Evolutionary conservation across 2,888 invertebrate genomes (phyloP).

Genomic region (Idaea aversata): DNA sequence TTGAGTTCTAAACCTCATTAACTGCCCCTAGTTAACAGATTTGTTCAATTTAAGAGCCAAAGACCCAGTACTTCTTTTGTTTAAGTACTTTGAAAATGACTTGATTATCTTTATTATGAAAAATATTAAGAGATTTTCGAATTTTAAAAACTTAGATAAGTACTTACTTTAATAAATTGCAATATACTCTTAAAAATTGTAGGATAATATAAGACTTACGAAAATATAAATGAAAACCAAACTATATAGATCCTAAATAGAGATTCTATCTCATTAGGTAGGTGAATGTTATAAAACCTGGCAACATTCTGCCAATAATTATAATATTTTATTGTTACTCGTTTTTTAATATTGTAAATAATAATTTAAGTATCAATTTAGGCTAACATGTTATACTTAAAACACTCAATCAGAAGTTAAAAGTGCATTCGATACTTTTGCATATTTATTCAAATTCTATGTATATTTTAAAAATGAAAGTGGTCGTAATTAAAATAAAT

Average conservation of each 20-base stretch:
- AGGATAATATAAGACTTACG: too few species aligned
- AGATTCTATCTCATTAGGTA: slow-evolving; percentile 5
- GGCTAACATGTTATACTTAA: slow-evolving; percentile 26
- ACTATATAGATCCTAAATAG: not conserved
- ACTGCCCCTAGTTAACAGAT: too few species aligned
- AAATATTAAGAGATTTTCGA: too few species aligned
- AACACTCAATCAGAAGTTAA: slow-evolving; percentile 28
- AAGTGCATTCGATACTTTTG: slow-evolving; percentile 5
- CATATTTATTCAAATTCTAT: not conserved
- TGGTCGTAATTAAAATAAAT: not conserved
- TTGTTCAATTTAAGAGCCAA: too few species aligned
- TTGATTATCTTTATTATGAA: too few species aligned
- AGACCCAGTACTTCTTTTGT: too few species aligned
- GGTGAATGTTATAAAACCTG: slow-evolving; percentile 13
- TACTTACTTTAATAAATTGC: too few species aligned
- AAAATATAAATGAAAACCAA: slow-evolving; percentile 1
- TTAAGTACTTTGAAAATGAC: too few species aligned
- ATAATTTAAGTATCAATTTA: slow-evolving; percentile 3
- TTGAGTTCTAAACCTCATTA: too few species aligned
- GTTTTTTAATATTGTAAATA: slow-evolving; percentile 55
- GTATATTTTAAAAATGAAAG: not conserved
- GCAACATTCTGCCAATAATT: slow-evolving; percentile 24
- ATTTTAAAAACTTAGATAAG: too few species aligned
- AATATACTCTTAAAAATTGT: too few species aligned
- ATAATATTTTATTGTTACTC: slow-evolving; percentile 43